phyloP scores from a whole-genome alignment of 1,140 invertebrate species.

The Panagrolaimus sp. region DNA sequence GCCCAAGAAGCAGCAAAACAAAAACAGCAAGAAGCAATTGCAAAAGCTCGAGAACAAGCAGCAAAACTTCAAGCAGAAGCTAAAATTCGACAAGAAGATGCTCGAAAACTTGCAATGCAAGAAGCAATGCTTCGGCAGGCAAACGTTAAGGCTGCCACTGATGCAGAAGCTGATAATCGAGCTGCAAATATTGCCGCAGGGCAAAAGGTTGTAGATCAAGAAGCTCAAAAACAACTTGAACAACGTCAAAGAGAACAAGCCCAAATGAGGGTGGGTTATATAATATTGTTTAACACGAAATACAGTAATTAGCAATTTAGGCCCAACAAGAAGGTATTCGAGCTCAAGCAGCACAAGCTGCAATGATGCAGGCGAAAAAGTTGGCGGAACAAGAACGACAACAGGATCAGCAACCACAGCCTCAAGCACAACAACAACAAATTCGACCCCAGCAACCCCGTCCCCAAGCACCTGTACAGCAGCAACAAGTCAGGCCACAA shows the following conservation, averaged over 20 bases:
- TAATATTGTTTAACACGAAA: background rate
- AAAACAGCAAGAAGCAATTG: slow-evolving; percentile 28
- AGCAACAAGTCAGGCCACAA: slow-evolving; percentile 22
- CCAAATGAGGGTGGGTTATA: background rate
- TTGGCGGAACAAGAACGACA: background rate
- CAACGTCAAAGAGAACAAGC: slow-evolving; percentile 17
- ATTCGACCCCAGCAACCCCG: background rate
- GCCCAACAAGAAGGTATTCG: slow-evolving; percentile 24
- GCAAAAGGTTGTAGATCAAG: slow-evolving; percentile 3
- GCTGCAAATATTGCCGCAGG: slow-evolving; percentile 13
- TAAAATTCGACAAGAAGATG: slow-evolving; percentile 5
- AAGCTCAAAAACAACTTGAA: background rate
- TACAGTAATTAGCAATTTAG: background rate
- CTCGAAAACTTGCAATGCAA: slow-evolving; percentile 22
- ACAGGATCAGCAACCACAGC: background rate
- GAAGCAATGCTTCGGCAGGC: slow-evolving; percentile 29
- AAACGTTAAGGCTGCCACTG: slow-evolving; percentile 22
- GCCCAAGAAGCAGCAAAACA: background rate
- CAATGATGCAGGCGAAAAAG: slow-evolving; percentile 4
- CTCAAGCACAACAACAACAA: slow-evolving; percentile 23
- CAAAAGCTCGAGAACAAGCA: slow-evolving; percentile 30
- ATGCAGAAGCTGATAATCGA: slow-evolving; percentile 27
- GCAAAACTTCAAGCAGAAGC: slow-evolving; percentile 31
- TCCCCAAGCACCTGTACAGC: background rate
- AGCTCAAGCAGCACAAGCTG: slow-evolving; percentile 2